phyloP scores from a whole-genome alignment of 2,113 vertebrate genomes.

The Anguilla japonica region DNA sequence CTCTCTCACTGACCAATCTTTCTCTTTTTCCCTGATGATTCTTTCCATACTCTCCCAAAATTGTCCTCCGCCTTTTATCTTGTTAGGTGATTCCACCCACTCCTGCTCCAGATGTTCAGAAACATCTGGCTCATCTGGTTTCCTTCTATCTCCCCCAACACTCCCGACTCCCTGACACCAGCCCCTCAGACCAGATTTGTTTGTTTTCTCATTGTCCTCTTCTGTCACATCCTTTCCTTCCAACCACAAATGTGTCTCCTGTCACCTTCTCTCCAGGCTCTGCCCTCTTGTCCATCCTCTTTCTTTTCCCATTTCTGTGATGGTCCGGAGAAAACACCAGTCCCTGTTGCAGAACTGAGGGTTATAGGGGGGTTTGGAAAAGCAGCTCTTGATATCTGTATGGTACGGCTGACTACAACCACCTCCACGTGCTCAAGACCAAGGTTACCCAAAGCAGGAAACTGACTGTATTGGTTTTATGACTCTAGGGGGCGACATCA shows the following conservation, averaged over 20 bases:
- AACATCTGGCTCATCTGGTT: not conserved
- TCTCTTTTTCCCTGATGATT: not conserved
- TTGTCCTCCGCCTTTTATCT: not conserved
- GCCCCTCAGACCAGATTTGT: not conserved
- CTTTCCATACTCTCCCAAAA: not conserved
- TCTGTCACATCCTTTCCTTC: not conserved
- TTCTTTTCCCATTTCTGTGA: too few relatives aligned
- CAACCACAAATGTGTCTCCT: not conserved
- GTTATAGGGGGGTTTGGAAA: not conserved
- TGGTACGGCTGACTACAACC: too few relatives aligned
- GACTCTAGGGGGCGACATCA: not conserved
- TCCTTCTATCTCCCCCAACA: not conserved
- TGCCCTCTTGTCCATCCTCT: too few relatives aligned
- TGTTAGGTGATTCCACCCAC: not conserved
- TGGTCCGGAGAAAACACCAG: too few relatives aligned
- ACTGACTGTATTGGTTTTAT: not conserved
- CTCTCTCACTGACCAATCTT: not conserved
- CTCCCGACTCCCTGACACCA: not conserved
- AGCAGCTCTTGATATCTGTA: not conserved
- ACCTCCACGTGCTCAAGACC: not conserved
- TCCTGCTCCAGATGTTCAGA: not conserved
- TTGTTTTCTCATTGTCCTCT: not conserved
- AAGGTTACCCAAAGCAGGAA: not conserved
- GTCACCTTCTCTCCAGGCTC: not conserved
- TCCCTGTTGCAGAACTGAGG: not conserved